Conservation (phyloP, 64 coral and sea anemone genomes). For the Montipora capricornis region DNA sequence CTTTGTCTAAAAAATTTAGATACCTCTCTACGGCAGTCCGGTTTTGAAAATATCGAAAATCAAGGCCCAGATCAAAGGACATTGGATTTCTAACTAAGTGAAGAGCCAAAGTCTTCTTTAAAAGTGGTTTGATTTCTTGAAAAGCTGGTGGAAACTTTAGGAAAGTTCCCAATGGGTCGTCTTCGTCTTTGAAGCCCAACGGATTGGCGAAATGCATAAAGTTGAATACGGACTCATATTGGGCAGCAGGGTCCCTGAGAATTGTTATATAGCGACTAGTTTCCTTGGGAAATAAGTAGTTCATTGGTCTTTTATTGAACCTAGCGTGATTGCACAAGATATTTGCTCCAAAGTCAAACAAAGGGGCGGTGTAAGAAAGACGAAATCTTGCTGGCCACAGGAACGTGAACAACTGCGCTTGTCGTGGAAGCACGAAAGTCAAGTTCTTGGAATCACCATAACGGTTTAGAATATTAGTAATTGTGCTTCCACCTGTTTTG, state of each 20-base stretch:
- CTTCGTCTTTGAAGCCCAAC: constrained; percentile 70
- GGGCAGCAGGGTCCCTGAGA: constrained; percentile 66
- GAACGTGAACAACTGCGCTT: constrained; percentile 76
- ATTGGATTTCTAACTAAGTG: constrained; percentile 89
- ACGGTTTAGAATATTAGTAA: constrained; percentile 91
- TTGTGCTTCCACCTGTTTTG: constrained; percentile 90
- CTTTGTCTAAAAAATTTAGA: constrained; percentile 65
- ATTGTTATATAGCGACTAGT: constrained; percentile 78
- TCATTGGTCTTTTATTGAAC: constrained; percentile 79
- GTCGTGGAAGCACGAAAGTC: constrained; percentile 75
- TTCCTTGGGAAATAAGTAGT: constrained; percentile 76
- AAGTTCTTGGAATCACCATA: constrained; percentile 77
- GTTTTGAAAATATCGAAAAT: constrained; percentile 91
- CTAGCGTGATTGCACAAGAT: constrained; percentile 91
- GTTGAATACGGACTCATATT: constrained; percentile 92
- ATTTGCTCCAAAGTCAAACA: constrained; percentile 70
- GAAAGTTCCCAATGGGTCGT: constrained; percentile 81
- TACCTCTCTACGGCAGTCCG: constrained; percentile 76
- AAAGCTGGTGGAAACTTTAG: constrained; percentile 81
- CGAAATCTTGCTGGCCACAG: constrained; percentile 86
- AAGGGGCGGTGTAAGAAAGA: constrained; percentile 73
- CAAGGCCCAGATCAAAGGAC: constrained; percentile 89
- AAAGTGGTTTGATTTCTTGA: constrained; percentile 53
- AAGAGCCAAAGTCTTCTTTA: constrained; percentile 74
- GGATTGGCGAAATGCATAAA: constrained; percentile 87